Evolutionary conservation across 1,140 invertebrate genomes (phyloP).

Genomic region (Tetragnatha versicolor): DNA sequence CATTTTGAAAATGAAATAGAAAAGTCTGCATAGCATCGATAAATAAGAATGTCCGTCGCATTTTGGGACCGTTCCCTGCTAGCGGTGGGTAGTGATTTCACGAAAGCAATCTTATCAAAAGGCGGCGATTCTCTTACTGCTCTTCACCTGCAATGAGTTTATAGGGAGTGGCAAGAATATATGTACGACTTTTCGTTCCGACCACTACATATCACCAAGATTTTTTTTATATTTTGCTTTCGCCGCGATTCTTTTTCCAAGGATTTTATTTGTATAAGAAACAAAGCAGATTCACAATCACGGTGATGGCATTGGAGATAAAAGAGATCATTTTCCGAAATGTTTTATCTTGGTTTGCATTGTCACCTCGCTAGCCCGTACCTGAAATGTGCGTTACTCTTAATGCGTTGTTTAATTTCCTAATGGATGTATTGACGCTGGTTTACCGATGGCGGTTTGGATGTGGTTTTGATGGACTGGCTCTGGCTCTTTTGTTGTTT

Average conservation of each 20-base stretch:
- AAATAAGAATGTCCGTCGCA: too few species aligned
- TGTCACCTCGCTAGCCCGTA: too few species aligned
- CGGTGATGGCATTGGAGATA: constrained; percentile 17
- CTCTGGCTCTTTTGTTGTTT: too few species aligned
- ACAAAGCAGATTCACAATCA: constrained; percentile 47
- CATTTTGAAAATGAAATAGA: too few species aligned
- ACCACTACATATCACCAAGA: constrained; percentile 28
- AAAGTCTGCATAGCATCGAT: too few species aligned
- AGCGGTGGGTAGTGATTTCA: constrained; percentile 7
- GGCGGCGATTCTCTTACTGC: neutral
- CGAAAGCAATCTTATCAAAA: constrained; percentile 44
- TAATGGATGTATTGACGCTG: too few species aligned
- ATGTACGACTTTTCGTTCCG: constrained; percentile 26
- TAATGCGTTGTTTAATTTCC: constrained; percentile 26
- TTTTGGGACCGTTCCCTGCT: constrained; percentile 1
- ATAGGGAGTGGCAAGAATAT: constrained; percentile 23
- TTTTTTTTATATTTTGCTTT: constrained; percentile 34
- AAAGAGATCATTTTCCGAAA: constrained; percentile 44
- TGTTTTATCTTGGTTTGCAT: constrained; percentile 2
- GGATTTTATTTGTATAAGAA: constrained; percentile 16
- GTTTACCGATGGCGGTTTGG: too few species aligned
- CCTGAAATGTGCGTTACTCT: too few species aligned
- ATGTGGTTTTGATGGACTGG: too few species aligned
- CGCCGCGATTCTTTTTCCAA: constrained; percentile 7
- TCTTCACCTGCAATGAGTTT: constrained; percentile 38